phyloP scores from a whole-genome alignment of 2,797 vertebrate genomes.

The Cheracebus regulus region DNA sequence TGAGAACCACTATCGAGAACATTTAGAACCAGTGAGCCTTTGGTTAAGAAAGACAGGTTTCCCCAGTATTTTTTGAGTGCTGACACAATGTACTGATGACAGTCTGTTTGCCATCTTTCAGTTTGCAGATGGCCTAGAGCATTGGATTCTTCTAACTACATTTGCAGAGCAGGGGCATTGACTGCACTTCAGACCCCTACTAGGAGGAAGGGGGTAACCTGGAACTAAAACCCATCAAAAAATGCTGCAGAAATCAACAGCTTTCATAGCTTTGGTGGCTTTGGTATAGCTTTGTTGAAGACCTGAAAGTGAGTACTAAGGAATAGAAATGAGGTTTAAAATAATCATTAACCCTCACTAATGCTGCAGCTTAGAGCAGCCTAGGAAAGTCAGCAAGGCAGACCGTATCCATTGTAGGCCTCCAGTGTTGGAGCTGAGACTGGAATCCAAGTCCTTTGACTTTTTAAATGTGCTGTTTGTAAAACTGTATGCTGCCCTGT shows the following conservation, averaged over 20 bases:
- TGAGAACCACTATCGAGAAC: not conserved
- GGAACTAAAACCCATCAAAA: not conserved
- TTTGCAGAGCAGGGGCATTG: not conserved
- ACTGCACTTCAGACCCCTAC: not conserved
- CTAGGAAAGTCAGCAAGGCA: not conserved
- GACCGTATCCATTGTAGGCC: not conserved
- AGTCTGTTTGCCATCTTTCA: not conserved
- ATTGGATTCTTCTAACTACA: not conserved
- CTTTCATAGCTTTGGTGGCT: not conserved
- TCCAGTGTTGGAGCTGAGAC: not conserved
- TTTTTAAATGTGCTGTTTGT: too few relatives aligned
- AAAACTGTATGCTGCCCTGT: not conserved
- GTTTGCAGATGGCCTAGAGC: not conserved
- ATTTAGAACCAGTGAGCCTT: too few relatives aligned
- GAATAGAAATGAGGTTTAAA: not conserved
- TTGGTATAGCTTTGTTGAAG: not conserved
- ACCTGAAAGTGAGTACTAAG: not conserved
- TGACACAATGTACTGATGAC: fast-evolving
- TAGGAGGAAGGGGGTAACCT: not conserved
- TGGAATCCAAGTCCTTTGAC: not conserved
- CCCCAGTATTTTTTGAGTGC: not conserved
- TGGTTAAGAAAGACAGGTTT: not conserved
- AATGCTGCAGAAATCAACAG: not conserved
- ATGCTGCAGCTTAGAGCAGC: not conserved
- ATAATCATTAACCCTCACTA: not conserved